phyloP scores from a whole-genome alignment of 1,140 invertebrate genomes.

The Leptestheria dahalacensis region DNA sequence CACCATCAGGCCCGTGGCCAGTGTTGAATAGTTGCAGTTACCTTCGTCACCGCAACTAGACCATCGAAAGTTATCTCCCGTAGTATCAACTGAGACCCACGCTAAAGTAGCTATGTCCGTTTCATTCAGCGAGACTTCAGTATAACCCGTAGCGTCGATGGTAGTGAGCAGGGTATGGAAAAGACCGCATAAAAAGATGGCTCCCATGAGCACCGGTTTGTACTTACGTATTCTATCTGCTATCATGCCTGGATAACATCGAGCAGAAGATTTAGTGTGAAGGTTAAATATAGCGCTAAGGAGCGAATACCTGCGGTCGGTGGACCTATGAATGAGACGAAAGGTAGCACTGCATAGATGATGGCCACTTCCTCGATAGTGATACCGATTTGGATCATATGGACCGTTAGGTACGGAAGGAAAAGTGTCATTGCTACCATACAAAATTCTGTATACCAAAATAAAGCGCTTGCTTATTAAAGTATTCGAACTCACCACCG shows the following conservation, averaged over 20 bases:
- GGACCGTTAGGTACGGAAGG: conserved; percentile 65
- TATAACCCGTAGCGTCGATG: background rate
- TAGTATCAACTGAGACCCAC: background rate
- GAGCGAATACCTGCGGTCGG: conserved; percentile 53
- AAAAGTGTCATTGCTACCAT: conserved; percentile 51
- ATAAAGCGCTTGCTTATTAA: conserved; percentile 14
- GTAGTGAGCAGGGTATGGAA: conserved; percentile 50
- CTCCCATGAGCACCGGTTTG: conserved; percentile 56
- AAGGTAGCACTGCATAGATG: conserved; percentile 63
- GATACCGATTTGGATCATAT: conserved; percentile 72
- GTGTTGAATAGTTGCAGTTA: background rate
- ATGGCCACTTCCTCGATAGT: conserved; percentile 67
- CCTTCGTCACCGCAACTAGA: too few species aligned
- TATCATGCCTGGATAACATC: conserved; percentile 42
- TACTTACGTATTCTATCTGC: conserved; percentile 68
- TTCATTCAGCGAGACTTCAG: background rate
- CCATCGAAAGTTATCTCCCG: background rate
- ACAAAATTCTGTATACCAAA: conserved; percentile 15
- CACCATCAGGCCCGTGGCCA: background rate
- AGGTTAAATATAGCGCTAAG: background rate
- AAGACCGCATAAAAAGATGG: conserved; percentile 49
- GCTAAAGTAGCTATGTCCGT: background rate
- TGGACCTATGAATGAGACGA: conserved; percentile 61
- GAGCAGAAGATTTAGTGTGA: background rate
- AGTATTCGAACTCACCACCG: conserved; percentile 38